phyloP scores from a whole-genome alignment of 2,888 invertebrate species.

The Ochropleura leucogaster region DNA sequence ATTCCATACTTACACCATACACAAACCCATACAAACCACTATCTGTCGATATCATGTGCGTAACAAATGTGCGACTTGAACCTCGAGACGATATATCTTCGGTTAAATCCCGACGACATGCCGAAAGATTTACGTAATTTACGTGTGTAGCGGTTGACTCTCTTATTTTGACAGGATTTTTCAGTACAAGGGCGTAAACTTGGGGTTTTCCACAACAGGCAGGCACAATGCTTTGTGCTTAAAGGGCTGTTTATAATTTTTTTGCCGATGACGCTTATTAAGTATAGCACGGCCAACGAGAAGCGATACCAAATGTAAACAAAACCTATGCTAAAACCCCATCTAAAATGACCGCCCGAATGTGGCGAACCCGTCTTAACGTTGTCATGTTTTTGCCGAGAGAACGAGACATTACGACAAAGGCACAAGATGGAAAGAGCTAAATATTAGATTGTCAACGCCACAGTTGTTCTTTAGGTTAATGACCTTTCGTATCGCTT shows the following conservation, averaged over 20 bases:
- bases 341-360: too few relatives aligned
- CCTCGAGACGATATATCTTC: slow-evolving; percentile 50
- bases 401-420: too few relatives aligned
- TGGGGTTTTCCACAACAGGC: neutral
- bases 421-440: too few relatives aligned
- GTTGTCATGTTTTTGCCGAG: too few relatives aligned
- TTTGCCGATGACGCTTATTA: too few relatives aligned
- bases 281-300: too few relatives aligned
- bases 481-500: too few relatives aligned
- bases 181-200: neutral
- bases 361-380: too few relatives aligned
- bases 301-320: too few relatives aligned
- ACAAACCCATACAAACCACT: neutral
- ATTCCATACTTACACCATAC: neutral
- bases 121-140: slow-evolving; percentile 38
- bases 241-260: neutral
- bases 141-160: slow-evolving; percentile 7
- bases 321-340: too few relatives aligned
- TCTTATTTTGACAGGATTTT: neutral
- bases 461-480: too few relatives aligned
- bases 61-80: slow-evolving; percentile 38
- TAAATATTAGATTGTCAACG: too few relatives aligned
- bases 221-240: neutral
- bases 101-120: slow-evolving; percentile 14
- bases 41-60: slow-evolving; percentile 41